Evolutionary conservation across 2,797 vertebrate species (phyloP), one percentile per base, ranked within the genome.

Genomic region (Hoplostethus mediterraneus): DNA sequence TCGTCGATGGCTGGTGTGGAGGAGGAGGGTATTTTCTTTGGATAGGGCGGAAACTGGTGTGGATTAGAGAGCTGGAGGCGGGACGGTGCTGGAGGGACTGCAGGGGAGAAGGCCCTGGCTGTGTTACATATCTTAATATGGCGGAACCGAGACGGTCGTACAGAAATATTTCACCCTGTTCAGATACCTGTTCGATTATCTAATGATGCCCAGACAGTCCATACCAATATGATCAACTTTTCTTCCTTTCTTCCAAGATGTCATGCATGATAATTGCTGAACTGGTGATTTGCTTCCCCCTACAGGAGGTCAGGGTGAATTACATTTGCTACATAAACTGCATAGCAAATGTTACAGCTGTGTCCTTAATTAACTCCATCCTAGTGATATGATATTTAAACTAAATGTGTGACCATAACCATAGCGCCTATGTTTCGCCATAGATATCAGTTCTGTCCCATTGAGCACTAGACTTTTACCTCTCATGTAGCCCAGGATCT

Each of bases 11-110:
- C 64, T 55, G 78, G 30, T 67, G 63, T 40, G 42, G 62, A 72
- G 60, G 66, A 74, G 70, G 70, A 65, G 71, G 55, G 44, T n/a
- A 6, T 58, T 38, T 63, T 66, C 59, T 51, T 1, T 6, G 30
- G 17, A 70, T 68, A 66, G 73, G 85, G 90, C 73, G 88, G 90
- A 82, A 86, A 4, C 62, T 3, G 56, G n/a, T 5, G 28, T 36
- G 63, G 75, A 31, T 65, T 45, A 21, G 42, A 54, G 42, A 31
- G 51, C 33, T 0, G 80, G 80, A 75, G 87, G 80, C 82, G 83
- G 71, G 70, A 2, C 73, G 25, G 60, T 0, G 12, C 0, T 0
- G 65, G 14, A 45, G 52, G n/a, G 28, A 21, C 0, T 1, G 47
- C 48, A 4, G 44, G 67, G 52, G 10, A 33, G 38, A 6, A 2